Evolutionary conservation across 2,888 invertebrate genomes (phyloP), one percentile per base, ranked within the genome.

Genomic region (Lochmaea crataegi): DNA sequence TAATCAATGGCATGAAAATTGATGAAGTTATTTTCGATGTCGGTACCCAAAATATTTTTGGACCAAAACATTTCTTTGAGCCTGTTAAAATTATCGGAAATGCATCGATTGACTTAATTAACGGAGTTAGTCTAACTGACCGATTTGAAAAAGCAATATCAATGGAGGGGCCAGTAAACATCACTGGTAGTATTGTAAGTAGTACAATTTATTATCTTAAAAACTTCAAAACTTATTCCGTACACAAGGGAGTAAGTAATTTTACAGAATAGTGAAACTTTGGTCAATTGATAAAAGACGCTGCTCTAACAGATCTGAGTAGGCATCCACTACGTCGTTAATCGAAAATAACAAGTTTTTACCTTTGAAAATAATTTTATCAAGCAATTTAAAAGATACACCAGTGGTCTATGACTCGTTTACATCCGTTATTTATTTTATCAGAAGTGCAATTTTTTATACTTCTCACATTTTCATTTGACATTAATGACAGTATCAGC

Each of bases 21-120:
- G 76, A 81, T 45, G 80, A 86, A 74, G 78, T 86, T 5, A 82
- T 86, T 56, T 83, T 83, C 73, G 85, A 86, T 78, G 73, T 77
- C 6, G 82, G 76, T 11, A 68, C 76, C 64, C 84, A 84, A 77
- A 75, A 75, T n/a, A 84, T 86, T 56, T 65, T 63, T n/a, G 75
- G 80, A 41, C 67, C 76, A 18, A 86, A 86, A 77, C 71, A 69
- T n/a, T 86, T 86, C 69, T 61, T 60, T 9, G 72, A 83, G 51
- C 72, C 80, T 65, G 68, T 86, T 12, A 64, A 72, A 12, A 74
- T 86, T 51, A 60, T 77, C 32, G 83, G 84, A 45, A 80, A 84
- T 75, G 67, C 80, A 2, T 61, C 66, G 22, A 75, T 80, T 16
- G 80, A 80, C 18, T 73, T 72, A 48, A 68, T 84, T 18, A 84